A percentile compares a stretch with the other conserved stretches of the same genome.
Evolutionary conservation across 2,113 vertebrate species (phyloP).

Genomic region (Motacilla tschutschensis): DNA sequence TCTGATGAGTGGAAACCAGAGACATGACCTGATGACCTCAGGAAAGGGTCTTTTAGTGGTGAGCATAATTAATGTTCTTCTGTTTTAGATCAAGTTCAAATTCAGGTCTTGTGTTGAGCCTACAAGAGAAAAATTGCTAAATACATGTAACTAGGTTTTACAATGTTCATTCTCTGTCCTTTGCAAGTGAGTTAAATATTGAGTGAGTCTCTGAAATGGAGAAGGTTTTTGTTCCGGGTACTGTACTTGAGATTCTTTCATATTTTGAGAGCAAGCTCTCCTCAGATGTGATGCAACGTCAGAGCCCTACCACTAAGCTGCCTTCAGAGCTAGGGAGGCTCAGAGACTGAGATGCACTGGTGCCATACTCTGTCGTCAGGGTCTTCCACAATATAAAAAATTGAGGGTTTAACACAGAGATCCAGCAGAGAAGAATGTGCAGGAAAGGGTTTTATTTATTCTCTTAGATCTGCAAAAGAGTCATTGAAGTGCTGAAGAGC

Average conservation of each 20-base stretch:
- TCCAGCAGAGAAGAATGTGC: not conserved
- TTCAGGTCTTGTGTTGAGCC: not conserved
- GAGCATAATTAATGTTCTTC: not conserved
- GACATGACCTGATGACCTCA: not conserved
- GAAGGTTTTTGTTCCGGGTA: not conserved
- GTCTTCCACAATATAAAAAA: not conserved
- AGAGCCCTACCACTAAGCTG: not conserved
- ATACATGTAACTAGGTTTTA: not conserved
- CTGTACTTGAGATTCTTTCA: not conserved
- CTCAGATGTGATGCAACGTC: not conserved
- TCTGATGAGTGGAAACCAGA: not conserved
- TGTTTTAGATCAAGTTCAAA: not conserved
- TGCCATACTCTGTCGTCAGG: not conserved
- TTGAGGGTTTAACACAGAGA: not conserved
- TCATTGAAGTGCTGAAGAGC: not conserved
- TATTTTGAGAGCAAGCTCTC: not conserved
- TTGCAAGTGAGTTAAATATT: not conserved
- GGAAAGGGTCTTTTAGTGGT: not conserved
- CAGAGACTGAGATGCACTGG: not conserved
- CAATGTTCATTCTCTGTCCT: rapidly evolving
- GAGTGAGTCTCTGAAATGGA: not conserved
- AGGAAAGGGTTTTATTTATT: not conserved
- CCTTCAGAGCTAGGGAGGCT: not conserved
- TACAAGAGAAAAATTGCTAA: not conserved
- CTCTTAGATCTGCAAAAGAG: not conserved